Conservation (phyloP, 2,888 invertebrate genomes). For the Stenodema calcarata region DNA sequence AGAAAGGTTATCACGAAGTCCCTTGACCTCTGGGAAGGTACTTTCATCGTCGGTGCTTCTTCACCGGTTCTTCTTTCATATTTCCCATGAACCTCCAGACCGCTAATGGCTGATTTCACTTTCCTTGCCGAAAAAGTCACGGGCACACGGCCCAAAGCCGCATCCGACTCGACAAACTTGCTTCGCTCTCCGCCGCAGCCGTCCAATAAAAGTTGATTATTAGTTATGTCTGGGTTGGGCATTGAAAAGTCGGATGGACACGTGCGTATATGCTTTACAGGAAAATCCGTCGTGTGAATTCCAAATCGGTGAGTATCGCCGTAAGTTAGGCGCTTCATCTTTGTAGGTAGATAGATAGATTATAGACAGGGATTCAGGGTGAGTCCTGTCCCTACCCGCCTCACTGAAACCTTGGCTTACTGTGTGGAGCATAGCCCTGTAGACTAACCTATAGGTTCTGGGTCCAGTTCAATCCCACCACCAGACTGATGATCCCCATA, state of each 20-base stretch:
- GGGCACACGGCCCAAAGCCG: slow-evolving; percentile 9
- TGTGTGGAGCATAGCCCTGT: too few relatives aligned
- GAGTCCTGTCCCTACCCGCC: too few relatives aligned
- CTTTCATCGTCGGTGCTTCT: slow-evolving; percentile 34
- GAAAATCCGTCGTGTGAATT: too few relatives aligned
- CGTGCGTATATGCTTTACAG: not conserved
- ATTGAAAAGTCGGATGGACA: not conserved
- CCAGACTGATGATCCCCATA: too few relatives aligned
- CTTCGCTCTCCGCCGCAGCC: not conserved
- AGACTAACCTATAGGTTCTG: too few relatives aligned
- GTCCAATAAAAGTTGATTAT: not conserved
- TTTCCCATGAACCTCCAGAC: slow-evolving; percentile 15
- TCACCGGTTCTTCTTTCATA: slow-evolving; percentile 2
- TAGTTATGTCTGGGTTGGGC: not conserved
- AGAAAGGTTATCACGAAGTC: slow-evolving; percentile 34
- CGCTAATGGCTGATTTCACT: slow-evolving; percentile 36
- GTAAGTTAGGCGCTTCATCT: too few relatives aligned
- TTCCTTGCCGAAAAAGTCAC: slow-evolving; percentile 33
- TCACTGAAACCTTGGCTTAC: too few relatives aligned
- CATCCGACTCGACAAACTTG: not conserved
- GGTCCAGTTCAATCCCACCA: too few relatives aligned
- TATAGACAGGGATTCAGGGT: too few relatives aligned
- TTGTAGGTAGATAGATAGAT: too few relatives aligned
- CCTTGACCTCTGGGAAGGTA: slow-evolving; percentile 24
- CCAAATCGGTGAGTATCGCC: too few relatives aligned